Evolutionary conservation across 2,888 invertebrate species (phyloP), one percentile per base, ranked within the genome.

Genomic region (Eugnorisma glareosa): DNA sequence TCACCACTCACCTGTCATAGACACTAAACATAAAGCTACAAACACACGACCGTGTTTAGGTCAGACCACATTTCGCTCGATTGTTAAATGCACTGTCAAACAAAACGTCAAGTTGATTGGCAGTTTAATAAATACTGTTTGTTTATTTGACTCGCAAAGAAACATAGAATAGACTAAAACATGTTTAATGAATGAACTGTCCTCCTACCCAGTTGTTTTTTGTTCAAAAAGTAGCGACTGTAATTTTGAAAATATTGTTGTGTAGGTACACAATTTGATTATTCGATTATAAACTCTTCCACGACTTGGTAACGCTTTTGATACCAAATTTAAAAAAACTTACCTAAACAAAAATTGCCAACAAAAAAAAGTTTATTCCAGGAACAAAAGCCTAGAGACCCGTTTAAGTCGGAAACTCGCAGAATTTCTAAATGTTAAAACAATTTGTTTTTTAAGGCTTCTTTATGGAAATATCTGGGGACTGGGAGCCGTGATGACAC

Each of bases 391-490:
- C 79, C 77, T 73, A 77, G 73, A 81, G 79, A 73, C 74, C 80
- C 83, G 73, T 80, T 79, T 63, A 70, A 82, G 78, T 89, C 83
- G 83, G 78, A 82, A 92, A 91, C 88, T 92, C 89, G 80, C 78
- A 86, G 88, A 89, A 90, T 91, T 90, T 88, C 85, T 86, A 90
- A 92, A 92, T 90, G 90, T 91, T 91, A 90, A 91, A 93, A 92
- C 91, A 92, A 92, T 92, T 93, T 91, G 89, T 91, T 92, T 90
- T 93, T 89, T 91, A 91, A 90, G 92, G 91, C 90, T 92, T 89
- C 89, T 87, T 90, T 89, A 86, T 89, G 89, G 83, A 90, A 88
- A 89, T 86, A 88, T 85, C 79, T 81, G 73, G 77, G 70, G 67
- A 61, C 79, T 77, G 84, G 84, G 82, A 77, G 70, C 75, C 82